Conservation (phyloP, 2,797 vertebrate species). For the Moxostoma hubbsi region DNA sequence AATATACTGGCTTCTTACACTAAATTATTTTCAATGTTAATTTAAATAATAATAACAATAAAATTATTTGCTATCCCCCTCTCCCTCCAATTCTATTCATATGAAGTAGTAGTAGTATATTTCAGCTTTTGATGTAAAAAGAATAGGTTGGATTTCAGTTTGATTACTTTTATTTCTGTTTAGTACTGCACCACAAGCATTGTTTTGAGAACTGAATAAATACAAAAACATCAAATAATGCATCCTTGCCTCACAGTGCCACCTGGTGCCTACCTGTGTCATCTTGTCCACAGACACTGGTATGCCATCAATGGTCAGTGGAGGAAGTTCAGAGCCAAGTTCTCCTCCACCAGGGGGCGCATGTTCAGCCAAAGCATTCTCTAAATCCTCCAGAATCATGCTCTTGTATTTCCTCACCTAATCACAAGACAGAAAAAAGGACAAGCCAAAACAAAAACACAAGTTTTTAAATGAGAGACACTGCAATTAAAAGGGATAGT, state of each 20-base stretch:
- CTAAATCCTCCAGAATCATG: conserved; percentile 96
- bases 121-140: neutral
- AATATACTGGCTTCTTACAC: neutral
- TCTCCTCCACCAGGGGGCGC: conserved; percentile 90
- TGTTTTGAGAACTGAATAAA: neutral
- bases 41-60: no score
- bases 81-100: no score
- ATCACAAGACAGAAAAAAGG: conserved; percentile 58
- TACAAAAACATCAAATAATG: neutral
- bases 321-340: conserved; percentile 92
- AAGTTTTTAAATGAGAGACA: neutral
- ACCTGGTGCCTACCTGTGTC: conserved; percentile 89
- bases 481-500: no score
- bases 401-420: conserved; percentile 98
- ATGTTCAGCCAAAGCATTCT: conserved; percentile 93
- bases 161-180: no score
- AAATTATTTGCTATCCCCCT: no score
- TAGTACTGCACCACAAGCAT: neutral
- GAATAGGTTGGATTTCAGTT: no score
- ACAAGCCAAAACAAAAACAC: conserved; percentile 41
- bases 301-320: conserved; percentile 97
- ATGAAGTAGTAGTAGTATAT: neutral
- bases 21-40: no score
- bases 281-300: conserved; percentile 99
- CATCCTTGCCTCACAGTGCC: conserved; percentile 53